Conservation (phyloP, 2,888 invertebrate genomes). For the Zootermopsis nevadensis region DNA sequence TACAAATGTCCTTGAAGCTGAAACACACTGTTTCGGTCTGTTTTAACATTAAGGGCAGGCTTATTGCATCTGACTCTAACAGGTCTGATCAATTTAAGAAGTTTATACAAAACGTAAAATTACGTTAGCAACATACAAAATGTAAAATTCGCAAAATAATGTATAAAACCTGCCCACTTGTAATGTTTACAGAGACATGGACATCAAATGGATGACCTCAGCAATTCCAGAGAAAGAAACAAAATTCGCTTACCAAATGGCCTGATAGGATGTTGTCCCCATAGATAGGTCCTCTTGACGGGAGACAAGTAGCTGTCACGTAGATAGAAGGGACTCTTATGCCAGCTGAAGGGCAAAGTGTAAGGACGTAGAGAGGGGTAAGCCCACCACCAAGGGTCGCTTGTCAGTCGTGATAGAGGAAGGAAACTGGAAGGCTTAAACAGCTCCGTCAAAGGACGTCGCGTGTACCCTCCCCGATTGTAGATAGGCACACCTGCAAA, state of each 20-base stretch:
- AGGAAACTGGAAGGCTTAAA: conserved; percentile 83
- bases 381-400: conserved; percentile 92
- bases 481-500: conserved; percentile 76
- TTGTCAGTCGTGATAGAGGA: conserved; percentile 83
- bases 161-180: background rate
- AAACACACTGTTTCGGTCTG: no score
- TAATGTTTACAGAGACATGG: background rate
- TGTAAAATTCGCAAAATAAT: no score
- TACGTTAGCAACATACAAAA: no score
- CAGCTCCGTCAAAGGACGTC: conserved; percentile 72
- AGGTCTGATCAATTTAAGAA: no score
- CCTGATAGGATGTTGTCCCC: conserved; percentile 91
- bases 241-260: conserved; percentile 79
- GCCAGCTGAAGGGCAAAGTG: conserved; percentile 68
- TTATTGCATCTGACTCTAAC: no score
- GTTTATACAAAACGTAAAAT: no score
- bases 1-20: no score
- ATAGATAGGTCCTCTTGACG: conserved; percentile 89
- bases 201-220: background rate
- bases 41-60: no score
- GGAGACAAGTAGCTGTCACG: conserved; percentile 92
- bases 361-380: conserved; percentile 84
- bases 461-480: conserved; percentile 72
- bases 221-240: background rate
- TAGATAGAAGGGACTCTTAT: conserved; percentile 74